A percentile compares a stretch with the other conserved stretches of the same genome.
Conservation (phyloP, 2,888 invertebrate genomes). For the Hoplodrina blanda region DNA sequence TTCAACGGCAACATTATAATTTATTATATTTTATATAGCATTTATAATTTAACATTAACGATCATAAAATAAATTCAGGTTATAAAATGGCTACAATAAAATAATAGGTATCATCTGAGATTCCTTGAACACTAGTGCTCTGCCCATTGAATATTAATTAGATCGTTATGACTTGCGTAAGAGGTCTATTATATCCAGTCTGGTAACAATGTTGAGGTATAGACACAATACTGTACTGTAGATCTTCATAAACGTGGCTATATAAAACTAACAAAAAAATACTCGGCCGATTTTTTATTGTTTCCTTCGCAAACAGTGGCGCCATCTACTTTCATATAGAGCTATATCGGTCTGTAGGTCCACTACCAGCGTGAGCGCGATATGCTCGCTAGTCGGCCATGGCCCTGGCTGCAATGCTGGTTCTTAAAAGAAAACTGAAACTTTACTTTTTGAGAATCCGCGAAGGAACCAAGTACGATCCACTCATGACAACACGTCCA, state of each 20-base stretch:
- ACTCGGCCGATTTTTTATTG: neutral
- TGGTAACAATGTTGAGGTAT: conserved; percentile 13
- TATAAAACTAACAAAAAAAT: too few species aligned
- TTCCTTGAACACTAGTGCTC: conserved; percentile 25
- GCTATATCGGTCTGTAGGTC: neutral
- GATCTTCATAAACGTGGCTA: neutral
- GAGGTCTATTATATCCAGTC: conserved; percentile 12
- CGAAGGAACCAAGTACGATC: too few species aligned
- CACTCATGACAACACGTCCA: too few species aligned
- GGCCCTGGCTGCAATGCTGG: too few species aligned
- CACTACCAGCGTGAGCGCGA: too few species aligned
- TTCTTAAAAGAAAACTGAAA: too few species aligned
- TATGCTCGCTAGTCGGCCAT: too few species aligned
- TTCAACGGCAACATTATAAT: too few species aligned
- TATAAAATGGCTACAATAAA: conserved; percentile 20
- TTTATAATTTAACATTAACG: neutral
- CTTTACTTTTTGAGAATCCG: too few species aligned
- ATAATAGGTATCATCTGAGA: conserved; percentile 27
- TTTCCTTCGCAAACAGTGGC: neutral
- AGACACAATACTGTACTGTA: conserved; percentile 1
- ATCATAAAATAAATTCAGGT: neutral
- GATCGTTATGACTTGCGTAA: conserved; percentile 37
- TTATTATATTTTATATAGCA: neutral
- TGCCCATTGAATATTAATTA: conserved; percentile 46
- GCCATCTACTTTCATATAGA: too few species aligned